Evolutionary conservation across 2,113 vertebrate species (phyloP), one percentile per base, ranked within the genome.

Genomic region (Ochotona princeps): DNA sequence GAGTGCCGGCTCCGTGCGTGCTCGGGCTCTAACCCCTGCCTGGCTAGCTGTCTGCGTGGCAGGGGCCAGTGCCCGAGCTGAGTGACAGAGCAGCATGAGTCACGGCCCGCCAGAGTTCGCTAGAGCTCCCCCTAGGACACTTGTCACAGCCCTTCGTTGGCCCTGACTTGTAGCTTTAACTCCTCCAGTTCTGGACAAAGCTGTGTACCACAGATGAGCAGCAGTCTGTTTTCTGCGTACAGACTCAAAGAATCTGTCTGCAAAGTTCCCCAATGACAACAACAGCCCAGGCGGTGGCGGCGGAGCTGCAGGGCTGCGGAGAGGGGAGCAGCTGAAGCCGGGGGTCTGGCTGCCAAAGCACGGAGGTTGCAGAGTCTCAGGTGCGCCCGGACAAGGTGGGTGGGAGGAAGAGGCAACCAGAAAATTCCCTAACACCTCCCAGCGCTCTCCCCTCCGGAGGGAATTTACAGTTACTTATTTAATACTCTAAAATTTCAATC

Each of bases 51-150:
- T 93, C 63, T 87, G 95, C 32, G 85, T 97, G 98, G 95, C 98
- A 97, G 97, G 87, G 97, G 96, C 98, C 96, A 97, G 78, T 95
- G 97, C 97, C 38, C 83, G 84, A 89, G 61, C 93, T 92, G 97
- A 98, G 95, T 35, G 97, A 91, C 97, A 97, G 82, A 97, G 97
- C 98, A 95, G 96, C 90, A 97, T 97, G 95, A 98, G 97, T 95
- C 98, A 97, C 89, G 88, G 96, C 97, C 75, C 95, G 14, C 92
- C 73, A 78, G 97, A 96, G 98, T 96, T 96, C 89, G 70, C 97
- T 90, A 97, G 81, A 97, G 98, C 98, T 98, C 98, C 98, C 98
- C 98, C 98, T 98, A 98, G 97, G 97, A 90, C 94, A 79, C 65
- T 44, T 97, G 97, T 96, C 98, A 97, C 75, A 97, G 92, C 88